Evolutionary conservation across 2,888 invertebrate species (phyloP).

Genomic region (Pemphredon lugubris): DNA sequence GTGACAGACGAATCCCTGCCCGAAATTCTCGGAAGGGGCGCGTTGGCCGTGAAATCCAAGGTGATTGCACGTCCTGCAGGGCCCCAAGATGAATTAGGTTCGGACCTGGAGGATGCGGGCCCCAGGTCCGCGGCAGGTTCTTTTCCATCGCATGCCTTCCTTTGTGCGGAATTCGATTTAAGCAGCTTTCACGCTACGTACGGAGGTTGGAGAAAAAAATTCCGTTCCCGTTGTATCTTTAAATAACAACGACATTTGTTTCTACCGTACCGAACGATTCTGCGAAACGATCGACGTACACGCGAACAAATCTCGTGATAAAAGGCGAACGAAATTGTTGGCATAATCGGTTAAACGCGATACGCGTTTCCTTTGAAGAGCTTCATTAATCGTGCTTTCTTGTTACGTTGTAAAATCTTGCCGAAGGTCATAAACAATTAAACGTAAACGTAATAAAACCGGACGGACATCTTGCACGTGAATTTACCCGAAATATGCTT

Average conservation of each 20-base stretch:
- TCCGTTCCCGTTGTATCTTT: no score
- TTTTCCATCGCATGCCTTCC: constrained; percentile 65
- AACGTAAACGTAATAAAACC: constrained; percentile 14
- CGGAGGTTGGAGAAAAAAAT: no score
- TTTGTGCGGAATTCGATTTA: constrained; percentile 70
- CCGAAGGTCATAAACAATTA: background rate
- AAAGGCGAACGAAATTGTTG: no score
- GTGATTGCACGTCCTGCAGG: constrained; percentile 47
- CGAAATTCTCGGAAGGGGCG: constrained; percentile 38
- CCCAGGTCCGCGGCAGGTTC: constrained; percentile 63
- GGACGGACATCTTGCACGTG: constrained; percentile 34
- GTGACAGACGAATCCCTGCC: background rate
- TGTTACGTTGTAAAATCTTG: no score
- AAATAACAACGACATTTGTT: no score
- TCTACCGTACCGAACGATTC: no score
- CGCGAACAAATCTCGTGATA: no score
- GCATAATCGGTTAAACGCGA: no score
- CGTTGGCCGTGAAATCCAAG: constrained; percentile 37
- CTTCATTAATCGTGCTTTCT: no score
- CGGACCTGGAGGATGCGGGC: constrained; percentile 58
- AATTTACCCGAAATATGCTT: constrained; percentile 52
- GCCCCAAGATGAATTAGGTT: constrained; percentile 63
- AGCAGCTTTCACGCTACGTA: constrained; percentile 54
- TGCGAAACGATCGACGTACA: no score
- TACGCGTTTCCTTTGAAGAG: no score